phyloP scores from a whole-genome alignment of 64 coral and sea anemone species.

The Pocillopora verrucosa region DNA sequence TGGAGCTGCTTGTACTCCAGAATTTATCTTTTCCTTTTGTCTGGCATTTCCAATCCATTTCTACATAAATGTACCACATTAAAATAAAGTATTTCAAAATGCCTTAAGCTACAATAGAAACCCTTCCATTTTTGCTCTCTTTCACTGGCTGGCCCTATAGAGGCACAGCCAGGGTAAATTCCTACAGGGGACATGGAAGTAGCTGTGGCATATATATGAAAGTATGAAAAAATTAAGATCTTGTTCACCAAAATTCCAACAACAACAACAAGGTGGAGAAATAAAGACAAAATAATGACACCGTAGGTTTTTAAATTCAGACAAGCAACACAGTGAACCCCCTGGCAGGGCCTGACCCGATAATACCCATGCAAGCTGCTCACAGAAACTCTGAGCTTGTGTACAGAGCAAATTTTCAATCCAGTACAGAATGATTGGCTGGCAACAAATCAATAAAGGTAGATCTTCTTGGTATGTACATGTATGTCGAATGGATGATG shows the following conservation, averaged over 20 bases:
- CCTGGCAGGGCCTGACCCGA: no score
- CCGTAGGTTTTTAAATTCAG: no score
- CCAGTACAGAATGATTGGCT: background rate
- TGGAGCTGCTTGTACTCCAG: constrained; percentile 16
- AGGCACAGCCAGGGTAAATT: background rate
- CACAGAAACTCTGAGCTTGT: background rate
- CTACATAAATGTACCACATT: background rate
- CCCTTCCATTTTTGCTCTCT: background rate
- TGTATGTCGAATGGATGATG: no score
- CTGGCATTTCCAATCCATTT: constrained; percentile 66
- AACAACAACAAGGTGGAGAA: no score
- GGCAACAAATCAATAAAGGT: background rate
- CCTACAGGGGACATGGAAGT: background rate
- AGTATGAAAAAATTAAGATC: background rate
- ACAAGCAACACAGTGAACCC: no score
- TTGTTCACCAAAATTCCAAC: no score
- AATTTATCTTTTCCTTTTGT: constrained; percentile 46
- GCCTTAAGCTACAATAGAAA: background rate
- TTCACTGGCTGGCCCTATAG: background rate
- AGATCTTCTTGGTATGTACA: no score
- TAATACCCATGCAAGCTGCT: no score
- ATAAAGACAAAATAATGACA: no score
- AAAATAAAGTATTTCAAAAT: background rate
- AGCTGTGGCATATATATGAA: no score
- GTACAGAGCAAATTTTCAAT: background rate